Evolutionary conservation across 2,888 invertebrate species (phyloP), one percentile per base, ranked within the genome.

Genomic region (Enchytraeus crypticus): DNA sequence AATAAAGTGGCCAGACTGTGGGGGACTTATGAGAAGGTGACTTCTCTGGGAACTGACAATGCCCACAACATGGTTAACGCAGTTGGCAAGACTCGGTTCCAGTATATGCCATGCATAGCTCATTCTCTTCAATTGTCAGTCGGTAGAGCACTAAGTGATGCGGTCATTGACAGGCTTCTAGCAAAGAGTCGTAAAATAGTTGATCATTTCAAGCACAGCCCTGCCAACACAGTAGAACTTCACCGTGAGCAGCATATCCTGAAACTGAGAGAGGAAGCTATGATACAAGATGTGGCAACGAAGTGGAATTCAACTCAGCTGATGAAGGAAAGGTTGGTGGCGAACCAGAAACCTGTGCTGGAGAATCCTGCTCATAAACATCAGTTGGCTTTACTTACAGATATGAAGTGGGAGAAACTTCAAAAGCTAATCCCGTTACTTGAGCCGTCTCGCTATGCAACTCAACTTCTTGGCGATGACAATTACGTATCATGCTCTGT

Each of bases 231-330:
- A n/a, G 27, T 3, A 23, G 51, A 51, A 1, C 26, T 51, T 27
- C 27, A 51, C 27, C 27, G 18, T 5, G 27, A 57, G n/a, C 46
- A 57, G 30, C 8, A n/a, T 2, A 34, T 46, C n/a, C 45, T 57
- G 18, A 23, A 47, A 5, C 46, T 46, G 21, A 21, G 43, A 46
- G 1, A 21, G 14, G 46, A 57, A 3, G 26, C 26, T 8, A 5
- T 54, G 30, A 45, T 57, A 29, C 30, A 33, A 5, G 27, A 46
- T 26, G 46, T 45, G 29, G 29, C 46, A 29, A 57, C 57, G n/a
- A 43, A 3, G 23, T 57, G 57, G 46, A 46, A 57, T 43, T 57
- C 57, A n/a, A 43, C 45, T 43, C 57, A 46, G 46, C 46, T 46
- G 29, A 57, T 46, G 57, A 57, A 46, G 45, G 23, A 57, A 45